Base-by-base conservation (phyloP, 2,888 invertebrate genomes). In the Myopa testacea region DNA sequence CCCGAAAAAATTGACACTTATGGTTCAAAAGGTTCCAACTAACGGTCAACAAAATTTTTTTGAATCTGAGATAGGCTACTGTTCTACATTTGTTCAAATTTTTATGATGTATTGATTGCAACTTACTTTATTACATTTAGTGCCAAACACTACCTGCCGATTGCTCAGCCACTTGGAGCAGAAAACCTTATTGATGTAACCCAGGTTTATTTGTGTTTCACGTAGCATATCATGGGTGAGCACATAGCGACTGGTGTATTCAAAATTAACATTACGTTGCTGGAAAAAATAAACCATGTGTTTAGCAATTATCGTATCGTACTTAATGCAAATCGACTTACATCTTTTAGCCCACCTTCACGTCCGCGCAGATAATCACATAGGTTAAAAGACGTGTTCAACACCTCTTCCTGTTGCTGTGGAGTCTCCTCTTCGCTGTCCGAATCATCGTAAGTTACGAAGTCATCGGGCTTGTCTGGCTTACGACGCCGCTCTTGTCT, bases 141-240 rank as follows among this genome's bases (percentile, higher is more conserved):
- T 98, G 76, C 98, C 98, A 89, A 98, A 97, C 37, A 98, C 96
- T 78, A 98, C 95, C 91, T 98, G 97, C 84, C 96, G 92, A 90
- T 97, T 96, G 83, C 96, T 96, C 60, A 98, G 91, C 98, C 98
- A 98, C 88, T 97, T 95, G 0, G 98, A 97, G 88, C 98, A 97
- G 91, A 98, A 98, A 78, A 96, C 96, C 90, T 96, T 96, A 90
- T 96, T 96, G 92, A 96, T 94, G 88, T 94, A 95, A 82, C 94
- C 95, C 81, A 96, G 91, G 86, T 92, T 93, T 85, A 96, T 93
- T 12, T 95, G 93, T 37, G 95, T 94, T 90, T 96, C 96, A 83
- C 94, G 93, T 85, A 96, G 93, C 93, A 96, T 94, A 89, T 96
- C 96, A 87, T 96, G 96, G 0, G 96, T 96, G 81, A 96, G 91